phyloP scores from a whole-genome alignment of 2,888 invertebrate genomes.

The Chloroclystis v-ata region DNA sequence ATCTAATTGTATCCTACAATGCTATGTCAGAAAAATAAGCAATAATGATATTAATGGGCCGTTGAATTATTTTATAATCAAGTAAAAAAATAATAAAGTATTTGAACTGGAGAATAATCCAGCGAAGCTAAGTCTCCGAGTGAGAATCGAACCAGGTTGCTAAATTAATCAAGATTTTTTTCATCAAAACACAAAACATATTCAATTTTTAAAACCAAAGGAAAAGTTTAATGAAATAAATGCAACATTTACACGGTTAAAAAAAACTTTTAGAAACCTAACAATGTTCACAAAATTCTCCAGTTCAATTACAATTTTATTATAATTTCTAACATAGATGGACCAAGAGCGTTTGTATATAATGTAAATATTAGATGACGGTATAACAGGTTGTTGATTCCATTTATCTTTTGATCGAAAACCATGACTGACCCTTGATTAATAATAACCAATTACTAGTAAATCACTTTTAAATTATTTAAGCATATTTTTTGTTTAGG shows the following conservation, averaged over 20 bases:
- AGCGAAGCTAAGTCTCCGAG: too few species aligned
- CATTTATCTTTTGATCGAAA: conserved; percentile 35
- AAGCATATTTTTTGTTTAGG: too few species aligned
- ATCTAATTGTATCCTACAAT: conserved; percentile 41
- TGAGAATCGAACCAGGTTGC: too few species aligned
- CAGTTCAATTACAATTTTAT: conserved; percentile 21
- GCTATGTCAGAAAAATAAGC: conserved; percentile 40
- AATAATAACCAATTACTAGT: neutral
- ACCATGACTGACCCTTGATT: conserved; percentile 44
- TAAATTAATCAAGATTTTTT: too few species aligned
- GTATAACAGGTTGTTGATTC: conserved; percentile 60
- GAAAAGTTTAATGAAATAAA: too few species aligned
- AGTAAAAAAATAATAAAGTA: too few species aligned
- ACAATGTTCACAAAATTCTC: conserved; percentile 7
- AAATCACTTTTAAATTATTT: too few species aligned
- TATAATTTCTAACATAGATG: conserved; percentile 64
- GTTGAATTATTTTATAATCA: conserved; percentile 7
- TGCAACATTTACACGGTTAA: too few species aligned
- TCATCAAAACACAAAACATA: too few species aligned
- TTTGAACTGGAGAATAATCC: conserved; percentile 24
- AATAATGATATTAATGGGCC: conserved; percentile 41
- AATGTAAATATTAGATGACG: conserved; percentile 66
- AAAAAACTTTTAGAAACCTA: too few species aligned
- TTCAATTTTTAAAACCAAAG: too few species aligned
- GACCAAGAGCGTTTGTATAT: conserved; percentile 75